phyloP scores from a whole-genome alignment of 2,113 vertebrate species.

The Pteronura brasiliensis region DNA sequence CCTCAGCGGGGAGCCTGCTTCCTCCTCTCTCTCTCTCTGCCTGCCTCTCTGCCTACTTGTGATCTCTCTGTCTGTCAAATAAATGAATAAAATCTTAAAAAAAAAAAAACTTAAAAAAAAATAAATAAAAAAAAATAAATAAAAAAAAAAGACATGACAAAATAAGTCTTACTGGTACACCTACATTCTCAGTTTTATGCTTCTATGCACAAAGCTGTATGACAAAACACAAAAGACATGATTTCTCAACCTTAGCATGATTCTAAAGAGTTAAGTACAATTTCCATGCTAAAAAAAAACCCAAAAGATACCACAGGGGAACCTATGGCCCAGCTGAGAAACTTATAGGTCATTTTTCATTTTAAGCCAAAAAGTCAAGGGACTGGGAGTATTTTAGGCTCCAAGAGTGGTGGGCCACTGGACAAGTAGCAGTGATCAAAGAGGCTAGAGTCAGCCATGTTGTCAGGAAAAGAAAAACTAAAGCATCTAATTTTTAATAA shows the following conservation, averaged over 20 bases:
- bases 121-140: no score
- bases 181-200: background rate
- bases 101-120: no score
- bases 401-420: rapidly evolving
- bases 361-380: background rate
- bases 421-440: background rate
- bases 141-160: background rate
- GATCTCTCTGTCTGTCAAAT: no score
- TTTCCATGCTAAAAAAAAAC: background rate
- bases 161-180: no score
- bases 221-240: background rate
- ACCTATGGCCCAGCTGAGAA: background rate
- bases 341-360: background rate
- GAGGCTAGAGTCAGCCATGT: background rate
- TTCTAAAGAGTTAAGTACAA: background rate
- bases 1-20: no score
- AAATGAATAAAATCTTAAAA: no score
- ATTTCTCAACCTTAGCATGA: background rate
- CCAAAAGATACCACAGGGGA: background rate
- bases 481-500: background rate
- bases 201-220: background rate
- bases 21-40: no score
- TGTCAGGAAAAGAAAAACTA: background rate
- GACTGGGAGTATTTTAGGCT: background rate
- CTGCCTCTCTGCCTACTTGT: no score